These are phyloP conservation scores for Sebastes oblongus DNA, from an alignment of 2,797 vertebrate genomes.

Conservation along the genomic window DNA sequence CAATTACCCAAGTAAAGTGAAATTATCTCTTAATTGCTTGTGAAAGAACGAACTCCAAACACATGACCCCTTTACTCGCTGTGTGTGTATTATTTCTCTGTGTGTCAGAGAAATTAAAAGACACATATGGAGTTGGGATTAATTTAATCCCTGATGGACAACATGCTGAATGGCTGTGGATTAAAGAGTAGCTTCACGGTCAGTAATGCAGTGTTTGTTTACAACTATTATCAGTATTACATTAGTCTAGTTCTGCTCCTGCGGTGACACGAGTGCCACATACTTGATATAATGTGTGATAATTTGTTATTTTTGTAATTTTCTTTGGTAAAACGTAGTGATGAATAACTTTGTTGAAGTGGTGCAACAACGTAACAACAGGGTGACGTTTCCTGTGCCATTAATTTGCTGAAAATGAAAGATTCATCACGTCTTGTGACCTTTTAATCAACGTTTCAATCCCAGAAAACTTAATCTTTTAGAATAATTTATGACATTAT, in stretches of 20 bases:
- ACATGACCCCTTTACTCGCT: neutral
- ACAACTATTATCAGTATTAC: conserved; percentile 14
- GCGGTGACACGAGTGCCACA: neutral
- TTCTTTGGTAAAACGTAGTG: neutral
- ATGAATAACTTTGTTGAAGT: neutral
- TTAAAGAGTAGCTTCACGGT: conserved; percentile 52
- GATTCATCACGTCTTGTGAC: neutral
- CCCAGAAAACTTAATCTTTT: neutral
- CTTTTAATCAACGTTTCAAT: neutral
- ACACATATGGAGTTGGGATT: conserved; percentile 56
- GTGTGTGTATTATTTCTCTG: neutral
- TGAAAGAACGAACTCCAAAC: neutral
- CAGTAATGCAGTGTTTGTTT: conserved; percentile 44
- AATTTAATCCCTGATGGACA: conserved; percentile 63
- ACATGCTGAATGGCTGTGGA: conserved; percentile 46
- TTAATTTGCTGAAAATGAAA: neutral
- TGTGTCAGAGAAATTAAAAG: conserved; percentile 20
- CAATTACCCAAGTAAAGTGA: neutral
- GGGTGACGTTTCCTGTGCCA: neutral
- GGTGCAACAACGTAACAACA: neutral
- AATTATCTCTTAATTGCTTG: neutral
- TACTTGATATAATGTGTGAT: neutral
- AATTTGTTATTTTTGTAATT: neutral
- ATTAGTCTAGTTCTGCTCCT: neutral
- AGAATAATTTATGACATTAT: neutral